Evolutionary conservation across 1,140 invertebrate genomes (phyloP).

Genomic region (Reticulitermes speratus): DNA sequence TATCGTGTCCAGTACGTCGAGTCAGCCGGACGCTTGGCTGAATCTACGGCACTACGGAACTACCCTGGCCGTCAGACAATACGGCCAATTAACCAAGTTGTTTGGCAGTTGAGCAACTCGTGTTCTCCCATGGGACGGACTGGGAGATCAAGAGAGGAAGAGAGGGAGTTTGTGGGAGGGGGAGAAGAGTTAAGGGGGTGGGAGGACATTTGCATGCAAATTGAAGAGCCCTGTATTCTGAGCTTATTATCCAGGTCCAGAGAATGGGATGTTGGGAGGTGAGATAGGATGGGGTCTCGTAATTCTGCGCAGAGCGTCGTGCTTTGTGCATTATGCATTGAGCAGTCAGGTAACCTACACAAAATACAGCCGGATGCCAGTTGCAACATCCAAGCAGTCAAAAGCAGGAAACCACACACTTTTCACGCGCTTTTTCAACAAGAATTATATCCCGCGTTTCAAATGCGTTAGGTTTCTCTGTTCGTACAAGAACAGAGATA

Average conservation of each 20-base stretch:
- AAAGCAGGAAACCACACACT: background rate
- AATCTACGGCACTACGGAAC: background rate
- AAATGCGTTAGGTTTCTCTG: too few relatives aligned
- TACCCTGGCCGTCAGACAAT: background rate
- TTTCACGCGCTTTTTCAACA: too few relatives aligned
- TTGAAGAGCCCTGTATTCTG: constrained; percentile 17
- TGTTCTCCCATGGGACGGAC: background rate
- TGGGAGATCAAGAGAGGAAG: background rate
- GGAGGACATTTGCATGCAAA: constrained; percentile 18
- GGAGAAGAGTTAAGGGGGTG: background rate
- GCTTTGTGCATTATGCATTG: constrained; percentile 12
- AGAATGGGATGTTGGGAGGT: background rate
- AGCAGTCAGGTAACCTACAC: constrained; percentile 9
- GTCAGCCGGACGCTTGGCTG: background rate
- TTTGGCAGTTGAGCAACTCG: constrained; percentile 12
- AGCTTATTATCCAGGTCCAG: constrained; percentile 14
- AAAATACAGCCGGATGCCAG: background rate
- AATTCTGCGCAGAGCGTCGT: constrained; percentile 6
- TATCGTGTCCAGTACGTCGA: background rate
- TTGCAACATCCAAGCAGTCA: background rate
- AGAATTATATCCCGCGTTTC: too few relatives aligned
- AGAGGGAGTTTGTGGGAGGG: background rate
- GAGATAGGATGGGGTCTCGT: background rate
- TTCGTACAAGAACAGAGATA: too few relatives aligned
- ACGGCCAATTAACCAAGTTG: constrained; percentile 17